Conservation (phyloP, 2,113 vertebrate species). For the Nycticebus coucang region DNA sequence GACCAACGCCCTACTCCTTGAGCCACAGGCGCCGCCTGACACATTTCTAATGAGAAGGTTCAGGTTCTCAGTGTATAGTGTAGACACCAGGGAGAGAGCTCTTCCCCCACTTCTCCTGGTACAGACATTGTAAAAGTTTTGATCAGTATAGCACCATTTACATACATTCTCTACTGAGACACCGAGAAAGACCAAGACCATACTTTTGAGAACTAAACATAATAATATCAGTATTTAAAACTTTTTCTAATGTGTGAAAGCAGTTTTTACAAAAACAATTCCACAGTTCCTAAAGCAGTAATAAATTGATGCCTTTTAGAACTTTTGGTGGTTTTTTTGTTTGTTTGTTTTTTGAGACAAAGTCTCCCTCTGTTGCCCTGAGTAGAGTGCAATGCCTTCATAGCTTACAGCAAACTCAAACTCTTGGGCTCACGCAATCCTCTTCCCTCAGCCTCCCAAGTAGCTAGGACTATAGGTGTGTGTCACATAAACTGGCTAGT, state of each 20-base stretch:
- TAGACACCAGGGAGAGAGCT: neutral
- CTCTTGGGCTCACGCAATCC: no score
- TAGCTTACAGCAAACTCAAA: no score
- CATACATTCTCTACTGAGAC: neutral
- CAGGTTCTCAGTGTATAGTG: rapidly evolving
- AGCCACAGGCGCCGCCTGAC: no score
- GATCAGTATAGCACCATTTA: neutral
- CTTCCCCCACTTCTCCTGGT: neutral
- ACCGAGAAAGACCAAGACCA: neutral
- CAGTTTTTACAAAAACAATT: neutral
- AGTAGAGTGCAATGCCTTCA: no score
- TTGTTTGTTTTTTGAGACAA: no score
- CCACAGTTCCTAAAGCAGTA: neutral
- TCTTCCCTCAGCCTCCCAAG: no score
- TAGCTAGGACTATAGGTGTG: no score
- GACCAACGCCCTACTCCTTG: no score
- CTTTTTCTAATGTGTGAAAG: neutral
- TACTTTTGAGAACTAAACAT: neutral
- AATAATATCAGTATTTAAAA: neutral
- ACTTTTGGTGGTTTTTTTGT: no score
- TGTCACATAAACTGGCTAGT: no score
- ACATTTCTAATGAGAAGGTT: neutral
- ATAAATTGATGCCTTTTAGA: neutral
- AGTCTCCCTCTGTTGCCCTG: no score
- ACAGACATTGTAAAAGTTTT: neutral